Base-by-base conservation (phyloP, 2,888 invertebrate genomes). In the Heliconius erato region DNA sequence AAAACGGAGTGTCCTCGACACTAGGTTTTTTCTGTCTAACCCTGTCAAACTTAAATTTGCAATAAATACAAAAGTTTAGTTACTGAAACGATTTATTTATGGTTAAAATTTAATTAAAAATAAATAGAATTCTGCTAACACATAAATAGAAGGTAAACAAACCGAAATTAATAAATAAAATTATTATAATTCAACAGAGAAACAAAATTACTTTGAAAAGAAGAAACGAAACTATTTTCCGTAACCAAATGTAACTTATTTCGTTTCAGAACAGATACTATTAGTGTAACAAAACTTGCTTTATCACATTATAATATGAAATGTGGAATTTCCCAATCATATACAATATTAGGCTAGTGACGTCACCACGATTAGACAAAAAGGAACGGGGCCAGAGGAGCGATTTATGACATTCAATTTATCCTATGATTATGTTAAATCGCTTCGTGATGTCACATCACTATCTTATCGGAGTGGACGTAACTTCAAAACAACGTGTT, bases 391-490 rank as follows among this genome's bases (percentile, higher is more conserved):
- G 28, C 28, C 28, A 28, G 28, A 84, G 82, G 79, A 77, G 80
- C 76, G 77, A 85, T 88, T 85, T 87, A 87, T 86, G 82, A 82
- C 85, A 86, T 87, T 86, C 84, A 86, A 87, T 86, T 71, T 86
- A 87, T 85, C 84, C 83, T 83, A 83, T 82, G 85, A 86, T 87
- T 88, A 87, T 85, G 82, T 78, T 83, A 84, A 84, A 83, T 63
- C 79, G 83, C 79, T 83, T 49, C 85, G 85, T 89, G 88, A 88
- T 88, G 89, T 90, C 88, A 90, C 85, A 86, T n/a, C 74, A 84
- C 82, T 90, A 90, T 90, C 89, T 90, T 88, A 91, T 91, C 89
- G 86, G 87, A 86, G 89, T 89, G 89, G 85, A 85, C 83, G 86
- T 82, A 85, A 83, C 84, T 81, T 79, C 83, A 85, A 85, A 87